Conservation (phyloP, 2,113 vertebrate genomes). For the Papio anubis region DNA sequence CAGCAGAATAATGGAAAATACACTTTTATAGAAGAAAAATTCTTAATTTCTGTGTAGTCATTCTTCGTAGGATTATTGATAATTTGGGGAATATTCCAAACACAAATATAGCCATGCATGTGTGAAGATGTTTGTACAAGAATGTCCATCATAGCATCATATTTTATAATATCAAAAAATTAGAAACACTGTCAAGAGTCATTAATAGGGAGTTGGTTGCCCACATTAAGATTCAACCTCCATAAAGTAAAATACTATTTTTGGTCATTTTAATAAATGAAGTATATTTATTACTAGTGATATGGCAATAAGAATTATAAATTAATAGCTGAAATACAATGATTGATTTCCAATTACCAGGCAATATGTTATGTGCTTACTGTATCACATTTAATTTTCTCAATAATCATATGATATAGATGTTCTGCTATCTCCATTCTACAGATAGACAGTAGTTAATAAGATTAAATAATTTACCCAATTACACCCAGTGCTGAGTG, state of each 20-base stretch:
- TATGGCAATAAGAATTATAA: background rate
- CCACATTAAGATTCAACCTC: background rate
- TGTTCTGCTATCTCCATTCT: background rate
- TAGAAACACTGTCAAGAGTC: background rate
- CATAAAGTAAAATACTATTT: background rate
- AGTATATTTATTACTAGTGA: background rate
- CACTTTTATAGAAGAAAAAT: background rate
- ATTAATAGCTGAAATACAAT: background rate
- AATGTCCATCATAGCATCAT: background rate
- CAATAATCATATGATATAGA: background rate
- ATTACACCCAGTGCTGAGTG: background rate
- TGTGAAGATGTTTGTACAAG: background rate
- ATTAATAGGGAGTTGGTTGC: background rate
- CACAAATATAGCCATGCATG: background rate
- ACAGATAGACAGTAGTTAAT: background rate
- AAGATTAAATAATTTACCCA: slow-evolving; percentile 26
- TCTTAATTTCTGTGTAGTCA: background rate
- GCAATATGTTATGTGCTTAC: background rate
- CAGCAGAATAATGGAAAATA: background rate
- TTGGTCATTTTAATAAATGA: slow-evolving; percentile 22
- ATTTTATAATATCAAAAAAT: background rate
- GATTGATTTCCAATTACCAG: background rate
- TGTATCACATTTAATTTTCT: background rate
- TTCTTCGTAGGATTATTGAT: background rate
- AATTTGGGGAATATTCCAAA: background rate